These are phyloP conservation scores for Neodontobutis hainanensis DNA, from an alignment of 2,113 vertebrate genomes.

Conservation along the genomic window DNA sequence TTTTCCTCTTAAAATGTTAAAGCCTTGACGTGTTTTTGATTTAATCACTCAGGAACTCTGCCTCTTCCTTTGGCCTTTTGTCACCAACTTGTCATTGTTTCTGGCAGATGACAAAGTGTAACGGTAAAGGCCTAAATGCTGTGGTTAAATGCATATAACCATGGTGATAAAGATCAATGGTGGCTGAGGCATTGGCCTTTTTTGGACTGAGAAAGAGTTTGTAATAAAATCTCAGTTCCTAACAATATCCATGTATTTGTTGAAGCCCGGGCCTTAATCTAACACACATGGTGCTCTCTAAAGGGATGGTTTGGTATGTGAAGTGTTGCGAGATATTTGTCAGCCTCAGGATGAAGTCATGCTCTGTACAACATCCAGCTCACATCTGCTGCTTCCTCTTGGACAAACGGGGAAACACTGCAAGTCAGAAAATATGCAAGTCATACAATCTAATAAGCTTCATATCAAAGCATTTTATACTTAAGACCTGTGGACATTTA, in stretches of 20 bases:
- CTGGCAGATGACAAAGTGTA: not conserved
- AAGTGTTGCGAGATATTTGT: conserved; percentile 24
- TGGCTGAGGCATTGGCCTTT: no score
- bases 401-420: conserved; percentile 1
- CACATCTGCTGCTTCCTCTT: conserved; percentile 48
- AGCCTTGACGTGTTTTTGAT: not conserved
- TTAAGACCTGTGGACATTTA: no score
- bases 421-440: not conserved
- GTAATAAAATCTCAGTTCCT: no score
- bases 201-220: no score
- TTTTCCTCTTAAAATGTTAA: conserved; percentile 2
- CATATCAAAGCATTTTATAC: no score
- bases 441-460: not conserved
- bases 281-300: conserved; percentile 5
- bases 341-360: conserved; percentile 39
- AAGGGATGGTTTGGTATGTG: conserved; percentile 19
- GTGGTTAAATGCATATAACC: not conserved
- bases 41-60: conserved; percentile 34
- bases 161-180: no score
- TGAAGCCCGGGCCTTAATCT: not conserved
- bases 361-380: conserved; percentile 36
- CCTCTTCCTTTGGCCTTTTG: conserved; percentile 12
- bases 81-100: no score
- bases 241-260: no score
- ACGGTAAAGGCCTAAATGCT: not conserved